Base-by-base conservation (phyloP, 2,797 vertebrate genomes). In the Bryconaethiops microstoma region DNA sequence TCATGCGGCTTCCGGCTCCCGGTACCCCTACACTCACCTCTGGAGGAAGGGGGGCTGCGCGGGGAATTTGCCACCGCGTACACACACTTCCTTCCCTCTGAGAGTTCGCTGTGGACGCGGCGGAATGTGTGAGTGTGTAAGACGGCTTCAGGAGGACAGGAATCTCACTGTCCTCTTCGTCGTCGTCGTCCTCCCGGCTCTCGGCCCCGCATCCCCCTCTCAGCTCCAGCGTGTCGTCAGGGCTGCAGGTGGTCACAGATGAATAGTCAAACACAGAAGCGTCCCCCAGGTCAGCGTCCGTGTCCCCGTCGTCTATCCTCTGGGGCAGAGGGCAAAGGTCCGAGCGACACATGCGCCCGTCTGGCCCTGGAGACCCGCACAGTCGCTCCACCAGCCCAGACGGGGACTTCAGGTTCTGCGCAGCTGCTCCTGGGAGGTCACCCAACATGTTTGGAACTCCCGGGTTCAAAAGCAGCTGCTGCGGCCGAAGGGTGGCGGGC, bases 191-290 rank as follows among this genome's bases (percentile, higher is more conserved):
- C 48, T 86, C 86, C 0, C 68, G 67, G 12, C 74, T 70, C 0
- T 91, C 91, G 0, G 86, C 89, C 55, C 88, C 90, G 8, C 80
- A 88, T 52, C 88, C 90, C 9, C 80, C 88, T 1, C 62, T 69
- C 77, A 23, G 69, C 19, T 88, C 90, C 70, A 93, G 86, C 19
- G 92, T 92, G 40, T 91, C 90, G 0, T 94, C 93, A 0, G 93
- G 92, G 83, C 94, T 94, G 87, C 93, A 92, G 42, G 94, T 92
- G 42, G 93, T 94, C 70, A 93, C 93, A 0, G 94, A 95, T 70
- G 93, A 95, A 88, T 93, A 94, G 85, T 94, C 93, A 6, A 94
- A 95, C 63, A 92, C 91, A 0, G 93, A 94, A 21, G 92, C 90
- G 82, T 95, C 93, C 0, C 78, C 84, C 9, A 84, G 60, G 9